phyloP scores from a whole-genome alignment of 2,888 invertebrate species.

The Leptinotarsa juncta region DNA sequence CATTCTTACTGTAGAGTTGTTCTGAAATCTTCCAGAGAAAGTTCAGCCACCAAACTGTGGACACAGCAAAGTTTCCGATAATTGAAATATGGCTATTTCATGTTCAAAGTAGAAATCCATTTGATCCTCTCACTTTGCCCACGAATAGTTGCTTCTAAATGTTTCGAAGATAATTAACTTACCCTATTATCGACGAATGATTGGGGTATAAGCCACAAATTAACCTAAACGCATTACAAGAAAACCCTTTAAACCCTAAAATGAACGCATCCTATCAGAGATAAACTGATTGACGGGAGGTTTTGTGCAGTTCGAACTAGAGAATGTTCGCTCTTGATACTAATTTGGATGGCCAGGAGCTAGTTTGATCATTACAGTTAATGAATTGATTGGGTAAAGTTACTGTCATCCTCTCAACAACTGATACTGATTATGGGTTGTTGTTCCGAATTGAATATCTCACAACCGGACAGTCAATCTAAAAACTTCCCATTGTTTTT shows the following conservation, averaged over 20 bases:
- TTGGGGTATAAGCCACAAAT: constrained; percentile 43
- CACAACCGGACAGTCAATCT: no score
- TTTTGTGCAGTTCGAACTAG: neutral
- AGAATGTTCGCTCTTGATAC: neutral
- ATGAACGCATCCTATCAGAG: constrained; percentile 44
- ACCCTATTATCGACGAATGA: constrained; percentile 41
- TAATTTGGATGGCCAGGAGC: neutral
- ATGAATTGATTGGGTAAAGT: neutral
- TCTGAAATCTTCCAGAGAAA: no score
- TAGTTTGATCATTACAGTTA: neutral
- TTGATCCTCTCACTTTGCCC: neutral
- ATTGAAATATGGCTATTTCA: neutral
- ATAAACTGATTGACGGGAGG: constrained; percentile 42
- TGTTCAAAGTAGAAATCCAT: neutral
- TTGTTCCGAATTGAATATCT: no score
- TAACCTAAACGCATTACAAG: constrained; percentile 48
- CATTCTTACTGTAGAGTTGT: no score
- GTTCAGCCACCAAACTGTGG: no score
- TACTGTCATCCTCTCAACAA: no score
- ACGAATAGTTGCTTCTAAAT: constrained; percentile 11
- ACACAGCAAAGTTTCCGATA: no score
- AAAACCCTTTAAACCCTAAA: constrained; percentile 47
- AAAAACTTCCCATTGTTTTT: no score
- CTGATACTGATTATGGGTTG: no score
- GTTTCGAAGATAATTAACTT: constrained; percentile 33